Conservation (phyloP, 2,888 invertebrate species). For the Pterostichus niger region DNA sequence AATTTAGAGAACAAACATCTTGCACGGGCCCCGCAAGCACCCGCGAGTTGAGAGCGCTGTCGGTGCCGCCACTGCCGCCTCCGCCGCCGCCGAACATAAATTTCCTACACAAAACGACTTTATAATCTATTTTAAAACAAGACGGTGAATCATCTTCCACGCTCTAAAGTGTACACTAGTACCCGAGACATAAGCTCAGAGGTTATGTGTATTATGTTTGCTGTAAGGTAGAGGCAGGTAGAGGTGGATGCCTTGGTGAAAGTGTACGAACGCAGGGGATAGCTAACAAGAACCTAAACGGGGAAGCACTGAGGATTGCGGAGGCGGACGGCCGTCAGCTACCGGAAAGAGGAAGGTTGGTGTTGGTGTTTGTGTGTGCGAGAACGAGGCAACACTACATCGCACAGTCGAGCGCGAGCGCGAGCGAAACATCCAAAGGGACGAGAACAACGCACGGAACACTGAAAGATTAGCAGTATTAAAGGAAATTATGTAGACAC, state of each 20-base stretch:
- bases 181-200: constrained; percentile 56
- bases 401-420: constrained; percentile 33
- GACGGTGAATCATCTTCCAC: constrained; percentile 56
- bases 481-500: constrained; percentile 71
- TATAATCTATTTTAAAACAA: constrained; percentile 65
- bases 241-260: background rate
- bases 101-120: constrained; percentile 63
- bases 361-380: background rate
- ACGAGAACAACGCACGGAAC: constrained; percentile 68
- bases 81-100: constrained; percentile 44
- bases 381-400: background rate
- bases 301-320: constrained; percentile 11
- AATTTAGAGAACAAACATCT: constrained; percentile 64
- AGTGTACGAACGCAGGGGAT: constrained; percentile 20
- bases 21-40: constrained; percentile 37
- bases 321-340: constrained; percentile 20
- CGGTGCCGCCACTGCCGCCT: background rate
- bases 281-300: constrained; percentile 49
- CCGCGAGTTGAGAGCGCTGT: constrained; percentile 23
- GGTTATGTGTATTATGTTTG: constrained; percentile 58
- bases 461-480: constrained; percentile 70
- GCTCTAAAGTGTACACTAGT: constrained; percentile 55
- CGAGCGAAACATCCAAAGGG: constrained; percentile 55
- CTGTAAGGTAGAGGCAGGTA: constrained; percentile 1
- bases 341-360: constrained; percentile 51